Base-by-base conservation (phyloP, 2,113 vertebrate genomes). In the Corydoras maculifer region DNA sequence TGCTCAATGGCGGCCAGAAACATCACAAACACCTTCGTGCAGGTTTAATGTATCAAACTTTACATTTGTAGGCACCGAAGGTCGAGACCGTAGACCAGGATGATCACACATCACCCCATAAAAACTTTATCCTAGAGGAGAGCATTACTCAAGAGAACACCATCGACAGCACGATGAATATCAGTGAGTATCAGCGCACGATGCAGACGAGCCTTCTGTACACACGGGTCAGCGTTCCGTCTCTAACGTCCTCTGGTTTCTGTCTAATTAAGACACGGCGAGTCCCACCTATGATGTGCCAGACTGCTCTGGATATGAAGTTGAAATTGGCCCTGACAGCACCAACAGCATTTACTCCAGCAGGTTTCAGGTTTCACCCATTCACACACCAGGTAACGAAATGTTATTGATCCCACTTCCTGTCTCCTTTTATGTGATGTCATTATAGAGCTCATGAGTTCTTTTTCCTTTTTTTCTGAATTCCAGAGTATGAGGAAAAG, bases 101-200 rank as follows among this genome's bases (percentile, higher is more conserved):
- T 6, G 81, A 79, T 1, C 82, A 88, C 30, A 78, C 85, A 0
- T 88, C 87, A 68, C 88, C 90, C 80, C 85, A 89, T 77, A 87
- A 76, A 0, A 8, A 80, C 64, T 90, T 89, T 59, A 88, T 48
- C 8, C 3, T 77, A 0, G 63, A 80, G 0, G 90, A 87, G 8
- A 0, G 66, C 0, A 55, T 77, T 59, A 75, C 85, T 8, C 92
- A 93, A 82, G 95, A 95, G 78, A 79, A 82, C 82, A 92, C 90
- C 14, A 76, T 89, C 0, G 92, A 93, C 75, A 93, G 84, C 82
- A 77, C 88, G 2, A 84, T 83, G 31, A 68, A 82, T 58, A 70
- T 83, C 72, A 93, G 94, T 96, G 83, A 86, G 89, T 55, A n/a
- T 50, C 10, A 55, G 11, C 6, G 8, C 9, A 9, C 18, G 54